phyloP scores from a whole-genome alignment of 2,113 vertebrate genomes.

The Canis aureus region DNA sequence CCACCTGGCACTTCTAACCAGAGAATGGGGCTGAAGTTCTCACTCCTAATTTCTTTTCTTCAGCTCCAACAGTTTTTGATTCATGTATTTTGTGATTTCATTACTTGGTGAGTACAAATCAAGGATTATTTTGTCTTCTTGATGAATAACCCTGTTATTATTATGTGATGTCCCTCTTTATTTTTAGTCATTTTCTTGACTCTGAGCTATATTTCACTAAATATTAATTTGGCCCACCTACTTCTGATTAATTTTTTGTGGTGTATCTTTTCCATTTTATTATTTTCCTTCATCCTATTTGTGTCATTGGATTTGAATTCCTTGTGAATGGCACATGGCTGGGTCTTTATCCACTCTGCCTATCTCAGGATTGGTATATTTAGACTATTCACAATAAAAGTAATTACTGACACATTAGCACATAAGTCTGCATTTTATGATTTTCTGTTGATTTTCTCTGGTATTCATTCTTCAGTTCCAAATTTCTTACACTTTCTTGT shows the following conservation, averaged over 20 bases:
- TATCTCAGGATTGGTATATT: not conserved
- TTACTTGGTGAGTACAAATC: not conserved
- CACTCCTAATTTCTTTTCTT: not conserved
- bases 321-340: not conserved
- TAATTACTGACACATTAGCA: not conserved
- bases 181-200: not conserved
- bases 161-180: not conserved
- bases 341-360: not conserved
- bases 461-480: not conserved
- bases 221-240: no score
- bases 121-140: not conserved
- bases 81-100: not conserved
- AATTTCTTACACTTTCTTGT: not conserved
- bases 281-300: not conserved
- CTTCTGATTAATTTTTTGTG: not conserved
- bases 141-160: not conserved
- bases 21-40: no score
- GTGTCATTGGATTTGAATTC: not conserved
- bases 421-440: not conserved
- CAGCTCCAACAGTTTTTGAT: not conserved
- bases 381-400: not conserved
- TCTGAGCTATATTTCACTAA: not conserved
- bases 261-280: not conserved
- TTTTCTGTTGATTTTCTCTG: not conserved
- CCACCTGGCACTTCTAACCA: not conserved